Base-by-base conservation (phyloP, 1,140 invertebrate species). In the Sinonovacula constricta region DNA sequence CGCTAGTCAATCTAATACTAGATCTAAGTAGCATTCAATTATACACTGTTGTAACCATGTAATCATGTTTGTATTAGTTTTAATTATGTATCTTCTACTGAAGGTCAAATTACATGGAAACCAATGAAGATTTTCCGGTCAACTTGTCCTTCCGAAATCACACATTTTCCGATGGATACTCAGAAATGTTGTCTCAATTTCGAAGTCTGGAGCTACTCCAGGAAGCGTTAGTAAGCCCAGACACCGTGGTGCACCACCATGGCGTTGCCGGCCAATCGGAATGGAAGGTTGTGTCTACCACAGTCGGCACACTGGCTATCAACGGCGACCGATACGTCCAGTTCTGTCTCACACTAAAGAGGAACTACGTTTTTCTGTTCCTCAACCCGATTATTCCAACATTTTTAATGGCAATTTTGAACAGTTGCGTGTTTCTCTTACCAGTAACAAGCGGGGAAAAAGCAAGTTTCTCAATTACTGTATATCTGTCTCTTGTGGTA, bases 381-480 rank as follows among this genome's bases (percentile, higher is more conserved):
- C 34, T 82, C 2, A 82, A 77, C 53, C 18, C 79, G 0, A 79
- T 84, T 1, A n/a, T 80, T 1, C 83, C 83, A 1, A 62, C 82
- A 3, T 22, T 76, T 18, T 34, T 82, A 3, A 33, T 84, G 2
- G 70, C 77, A 5, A 10, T 79, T 14, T 34, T 84, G 0, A 78
- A 72, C n/a, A 63, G 53, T 1, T 63, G 75, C 14, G 75, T 77
- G 18, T 84, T 84, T 65, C 30, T 80, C 4, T 39, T 84, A 26
- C 83, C 83, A n/a, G 63, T 70, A 5, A 65, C 69, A 18, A 51
- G 69, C 34, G 81, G 78, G 31, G 83, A 82, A 54, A 84, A 80
- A 59, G 65, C 71, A 15, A 56, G 69, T 1, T 82, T 80, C 39
- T 49, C 59, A 14, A 62, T 84, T 7, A 79, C 83, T 0, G 78